A percentile compares a stretch with the other conserved stretches of the same genome.
These are phyloP conservation scores for Hyposoter didymator DNA, from an alignment of 2,888 invertebrate species.

Conservation along the genomic window DNA sequence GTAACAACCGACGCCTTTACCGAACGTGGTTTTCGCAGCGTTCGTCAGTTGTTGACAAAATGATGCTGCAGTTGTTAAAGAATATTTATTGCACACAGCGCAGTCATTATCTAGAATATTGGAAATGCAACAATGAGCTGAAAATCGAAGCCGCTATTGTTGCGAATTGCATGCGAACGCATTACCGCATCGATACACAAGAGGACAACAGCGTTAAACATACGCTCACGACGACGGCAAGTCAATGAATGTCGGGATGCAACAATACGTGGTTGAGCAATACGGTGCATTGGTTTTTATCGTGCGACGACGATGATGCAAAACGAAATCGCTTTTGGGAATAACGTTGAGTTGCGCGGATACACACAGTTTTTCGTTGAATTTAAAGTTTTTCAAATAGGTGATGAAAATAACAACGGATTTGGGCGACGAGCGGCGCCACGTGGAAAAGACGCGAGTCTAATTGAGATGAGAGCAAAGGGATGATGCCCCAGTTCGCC, in stretches of 20 bases:
- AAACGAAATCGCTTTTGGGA: neutral
- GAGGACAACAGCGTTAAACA: neutral
- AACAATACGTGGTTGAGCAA: too few species aligned
- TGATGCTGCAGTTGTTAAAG: too few species aligned
- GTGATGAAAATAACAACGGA: neutral
- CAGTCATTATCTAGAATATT: neutral
- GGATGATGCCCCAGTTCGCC: slow-evolving; percentile 43
- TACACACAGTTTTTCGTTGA: neutral
- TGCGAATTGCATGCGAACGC: neutral
- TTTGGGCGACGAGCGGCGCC: neutral
- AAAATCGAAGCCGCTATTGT: neutral
- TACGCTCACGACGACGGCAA: too few species aligned
- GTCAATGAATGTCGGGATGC: too few species aligned
- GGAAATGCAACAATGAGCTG: neutral
- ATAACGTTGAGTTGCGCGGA: neutral
- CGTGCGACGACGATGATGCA: too few species aligned
- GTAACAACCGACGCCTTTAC: too few species aligned
- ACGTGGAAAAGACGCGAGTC: neutral
- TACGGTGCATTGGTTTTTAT: too few species aligned
- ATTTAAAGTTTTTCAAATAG: neutral
- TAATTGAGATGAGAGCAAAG: neutral
- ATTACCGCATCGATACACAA: neutral
- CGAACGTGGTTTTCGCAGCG: neutral
- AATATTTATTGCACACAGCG: neutral
- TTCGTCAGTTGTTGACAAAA: neutral